These are phyloP conservation scores for Euzophera pinguis DNA, from an alignment of 2,888 invertebrate species.

Conservation along the genomic window DNA sequence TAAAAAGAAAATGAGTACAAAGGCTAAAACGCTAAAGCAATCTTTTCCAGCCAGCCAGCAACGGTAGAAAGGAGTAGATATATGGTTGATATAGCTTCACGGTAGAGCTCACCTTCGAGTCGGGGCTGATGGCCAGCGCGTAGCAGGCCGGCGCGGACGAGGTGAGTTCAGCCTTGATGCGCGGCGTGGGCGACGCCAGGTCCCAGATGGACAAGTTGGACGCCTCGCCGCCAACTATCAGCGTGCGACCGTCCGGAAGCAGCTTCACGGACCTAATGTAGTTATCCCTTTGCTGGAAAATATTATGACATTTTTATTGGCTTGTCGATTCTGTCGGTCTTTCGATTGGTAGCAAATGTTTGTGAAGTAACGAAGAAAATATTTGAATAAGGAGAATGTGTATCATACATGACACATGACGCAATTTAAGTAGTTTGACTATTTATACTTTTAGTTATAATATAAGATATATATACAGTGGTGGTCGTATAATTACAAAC, in stretches of 20 bases:
- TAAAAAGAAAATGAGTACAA: too few species aligned
- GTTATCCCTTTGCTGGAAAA: constrained; percentile 91
- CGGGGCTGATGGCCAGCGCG: constrained; percentile 97
- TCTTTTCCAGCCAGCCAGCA: too few species aligned
- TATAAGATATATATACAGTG: too few species aligned
- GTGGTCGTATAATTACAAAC: too few species aligned
- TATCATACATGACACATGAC: too few species aligned
- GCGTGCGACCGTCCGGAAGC: constrained; percentile 93
- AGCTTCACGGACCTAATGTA: constrained; percentile 97
- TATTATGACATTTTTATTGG: neutral
- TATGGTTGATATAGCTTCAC: too few species aligned
- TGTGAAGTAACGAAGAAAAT: too few species aligned
- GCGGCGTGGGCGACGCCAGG: constrained; percentile 92
- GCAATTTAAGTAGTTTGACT: too few species aligned
- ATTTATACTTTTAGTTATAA: too few species aligned
- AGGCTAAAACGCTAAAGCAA: too few species aligned
- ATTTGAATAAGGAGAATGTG: too few species aligned
- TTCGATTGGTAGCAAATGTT: neutral
- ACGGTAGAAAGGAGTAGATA: too few species aligned
- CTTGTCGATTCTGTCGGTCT: neutral
- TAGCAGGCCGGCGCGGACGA: constrained; percentile 98
- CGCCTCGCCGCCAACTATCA: constrained; percentile 98
- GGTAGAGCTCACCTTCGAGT: constrained; percentile 86
- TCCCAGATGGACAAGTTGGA: constrained; percentile 98
- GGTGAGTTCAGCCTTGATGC: constrained; percentile 95